phyloP scores from a whole-genome alignment of 2,888 invertebrate species.

The Tyria jacobaeae region DNA sequence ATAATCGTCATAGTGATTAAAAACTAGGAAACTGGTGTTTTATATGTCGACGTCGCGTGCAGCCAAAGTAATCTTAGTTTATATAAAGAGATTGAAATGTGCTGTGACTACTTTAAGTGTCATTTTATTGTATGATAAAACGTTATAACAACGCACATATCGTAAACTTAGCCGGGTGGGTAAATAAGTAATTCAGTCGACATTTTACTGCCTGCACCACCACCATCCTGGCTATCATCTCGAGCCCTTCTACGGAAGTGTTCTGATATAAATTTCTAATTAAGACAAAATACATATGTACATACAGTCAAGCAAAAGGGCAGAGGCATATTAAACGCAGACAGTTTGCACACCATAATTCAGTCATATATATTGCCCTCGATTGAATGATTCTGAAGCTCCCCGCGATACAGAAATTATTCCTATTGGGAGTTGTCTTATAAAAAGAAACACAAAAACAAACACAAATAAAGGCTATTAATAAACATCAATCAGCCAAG shows the following conservation, averaged over 20 bases:
- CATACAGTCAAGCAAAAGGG: too few species aligned
- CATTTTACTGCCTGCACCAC: background rate
- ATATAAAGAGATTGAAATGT: slow-evolving; percentile 20
- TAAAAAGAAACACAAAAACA: too few species aligned
- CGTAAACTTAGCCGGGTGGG: background rate
- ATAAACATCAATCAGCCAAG: too few species aligned
- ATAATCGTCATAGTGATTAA: slow-evolving; percentile 33
- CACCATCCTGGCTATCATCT: background rate
- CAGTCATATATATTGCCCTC: too few species aligned
- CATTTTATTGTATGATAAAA: slow-evolving; percentile 10
- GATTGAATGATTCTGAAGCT: too few species aligned
- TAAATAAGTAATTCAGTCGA: background rate
- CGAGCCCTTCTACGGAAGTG: background rate
- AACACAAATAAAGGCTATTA: too few species aligned
- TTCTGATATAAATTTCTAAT: background rate
- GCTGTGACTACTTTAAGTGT: slow-evolving; percentile 14
- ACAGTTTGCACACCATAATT: too few species aligned
- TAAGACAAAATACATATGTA: too few species aligned
- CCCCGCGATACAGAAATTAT: too few species aligned
- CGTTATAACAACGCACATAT: background rate
- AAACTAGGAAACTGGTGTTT: slow-evolving; percentile 31
- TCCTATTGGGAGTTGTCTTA: too few species aligned
- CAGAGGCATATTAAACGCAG: too few species aligned
- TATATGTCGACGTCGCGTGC: slow-evolving; percentile 26
- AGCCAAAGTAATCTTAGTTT: slow-evolving; percentile 23